Base-by-base conservation (phyloP, 2,797 vertebrate species). In the Adrianichthys oophorus region DNA sequence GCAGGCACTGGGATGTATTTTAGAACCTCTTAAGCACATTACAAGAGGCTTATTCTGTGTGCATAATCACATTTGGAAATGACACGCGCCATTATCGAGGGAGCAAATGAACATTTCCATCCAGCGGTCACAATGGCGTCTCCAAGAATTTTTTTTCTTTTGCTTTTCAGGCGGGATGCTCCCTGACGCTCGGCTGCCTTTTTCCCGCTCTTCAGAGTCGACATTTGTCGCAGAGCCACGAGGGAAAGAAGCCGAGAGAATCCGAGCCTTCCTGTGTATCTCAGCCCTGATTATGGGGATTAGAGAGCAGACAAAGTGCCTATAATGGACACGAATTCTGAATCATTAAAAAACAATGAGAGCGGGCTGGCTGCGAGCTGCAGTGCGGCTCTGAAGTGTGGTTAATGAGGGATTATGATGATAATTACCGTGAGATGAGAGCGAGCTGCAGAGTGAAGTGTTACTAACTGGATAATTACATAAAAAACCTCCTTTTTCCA, bases 1-100 rank as follows among this genome's bases (percentile, higher is more conserved):
- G 70, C 65, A 52, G 43, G 3, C 62, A 59, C 15, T 41, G 26
- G 68, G 42, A 59, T 79, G 67, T 66, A 21, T 79, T 77, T 80
- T 74, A 76, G 82, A 79, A 79, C 68, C 69, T 78, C 72, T 62
- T 85, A 87, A 86, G 79, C 82, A 56, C 73, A 79, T 89, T 87
- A 81, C 32, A 43, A 48, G 76, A 63, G 15, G 64, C 45, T 56
- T 80, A 79, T 87, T 89, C 80, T 87, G 72, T 73, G 56, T 10
- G 19, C 41, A 32, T 85, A 87, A 86, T 86, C 82, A 83, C 82
- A 77, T 86, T 85, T 82, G 58, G 57, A 72, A 69, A 61, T 48
- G 79, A 83, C 77, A 83, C 65, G 79, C 80, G 58, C 53, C 79
- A 71, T 82, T 78, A 85, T 81, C 72, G 61, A 72, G 57, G 47